A percentile compares a stretch with the other conserved stretches of the same genome.
These are phyloP conservation scores for Pachycephus smyrnensis DNA, from an alignment of 2,888 invertebrate species.

Conservation along the genomic window DNA sequence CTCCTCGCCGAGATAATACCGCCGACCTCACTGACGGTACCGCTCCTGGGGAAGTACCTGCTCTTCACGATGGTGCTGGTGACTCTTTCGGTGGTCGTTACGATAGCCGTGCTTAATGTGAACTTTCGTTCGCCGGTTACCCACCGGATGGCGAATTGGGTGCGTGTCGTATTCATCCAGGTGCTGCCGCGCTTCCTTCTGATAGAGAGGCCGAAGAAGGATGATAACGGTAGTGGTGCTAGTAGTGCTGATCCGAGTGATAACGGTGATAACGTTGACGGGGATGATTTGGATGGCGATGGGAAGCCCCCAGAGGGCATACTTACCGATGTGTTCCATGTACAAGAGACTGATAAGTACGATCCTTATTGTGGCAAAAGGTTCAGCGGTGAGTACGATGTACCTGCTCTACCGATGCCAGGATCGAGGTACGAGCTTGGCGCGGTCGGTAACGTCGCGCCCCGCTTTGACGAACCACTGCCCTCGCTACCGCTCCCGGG, in stretches of 20 bases:
- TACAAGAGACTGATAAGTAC: conserved; percentile 77
- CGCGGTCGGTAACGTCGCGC: conserved; percentile 69
- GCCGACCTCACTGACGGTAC: conserved; percentile 92
- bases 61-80: conserved; percentile 96
- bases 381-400: conserved; percentile 79
- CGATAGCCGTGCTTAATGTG: conserved; percentile 93
- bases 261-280: conserved; percentile 70
- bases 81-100: conserved; percentile 91
- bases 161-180: conserved; percentile 86
- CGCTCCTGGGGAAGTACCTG: conserved; percentile 90
- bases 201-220: conserved; percentile 89
- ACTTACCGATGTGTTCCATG: conserved; percentile 83
- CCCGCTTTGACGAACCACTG: conserved; percentile 75
- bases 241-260: conserved; percentile 51
- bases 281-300: conserved; percentile 72
- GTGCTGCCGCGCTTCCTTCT: conserved; percentile 87
- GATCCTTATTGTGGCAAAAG: conserved; percentile 73
- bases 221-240: conserved; percentile 66
- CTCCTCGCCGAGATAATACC: conserved; percentile 94
- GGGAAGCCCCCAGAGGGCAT: conserved; percentile 72
- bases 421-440: conserved; percentile 66
- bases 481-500: conserved; percentile 80
- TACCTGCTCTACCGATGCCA: conserved; percentile 65
- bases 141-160: conserved; percentile 93
- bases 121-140: conserved; percentile 94